Conservation (phyloP, 2,888 invertebrate species). For the Standfussiana lucernea region DNA sequence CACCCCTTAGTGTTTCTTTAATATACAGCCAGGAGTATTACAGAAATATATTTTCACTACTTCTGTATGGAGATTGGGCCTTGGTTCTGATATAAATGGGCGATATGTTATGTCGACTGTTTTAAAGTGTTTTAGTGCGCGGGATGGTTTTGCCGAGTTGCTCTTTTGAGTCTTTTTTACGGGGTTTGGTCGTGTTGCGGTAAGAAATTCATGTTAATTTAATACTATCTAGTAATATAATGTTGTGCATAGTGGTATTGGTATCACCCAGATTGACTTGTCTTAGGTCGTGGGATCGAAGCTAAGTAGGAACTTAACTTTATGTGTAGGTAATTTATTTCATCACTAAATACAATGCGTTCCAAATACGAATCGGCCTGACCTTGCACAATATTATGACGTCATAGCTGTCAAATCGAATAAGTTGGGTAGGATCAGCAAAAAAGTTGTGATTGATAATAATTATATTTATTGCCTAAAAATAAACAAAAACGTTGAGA, state of each 20-base stretch:
- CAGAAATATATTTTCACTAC: constrained; percentile 72
- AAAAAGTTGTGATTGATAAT: too few species aligned
- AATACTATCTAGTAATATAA: background rate
- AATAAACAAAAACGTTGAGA: too few species aligned
- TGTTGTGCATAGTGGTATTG: background rate
- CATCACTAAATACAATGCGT: too few species aligned
- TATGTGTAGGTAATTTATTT: too few species aligned
- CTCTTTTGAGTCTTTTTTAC: constrained; percentile 44
- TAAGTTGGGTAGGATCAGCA: too few species aligned
- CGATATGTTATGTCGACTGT: constrained; percentile 61
- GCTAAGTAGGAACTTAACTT: background rate
- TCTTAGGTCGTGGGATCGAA: background rate
- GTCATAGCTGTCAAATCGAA: too few species aligned
- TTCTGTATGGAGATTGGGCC: constrained; percentile 62
- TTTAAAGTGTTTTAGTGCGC: constrained; percentile 55
- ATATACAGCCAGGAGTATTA: constrained; percentile 78
- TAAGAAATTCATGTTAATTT: constrained; percentile 6
- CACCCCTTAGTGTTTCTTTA: constrained; percentile 82
- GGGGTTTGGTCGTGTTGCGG: constrained; percentile 13
- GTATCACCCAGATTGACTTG: background rate
- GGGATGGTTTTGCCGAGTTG: constrained; percentile 38
- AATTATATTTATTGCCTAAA: too few species aligned
- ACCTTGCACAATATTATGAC: too few species aligned
- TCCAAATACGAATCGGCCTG: too few species aligned
- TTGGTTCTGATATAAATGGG: constrained; percentile 61